A percentile compares a stretch with the other conserved stretches of the same genome.
phyloP scores from a whole-genome alignment of 2,797 vertebrate species.

The Darevskia mixta region DNA sequence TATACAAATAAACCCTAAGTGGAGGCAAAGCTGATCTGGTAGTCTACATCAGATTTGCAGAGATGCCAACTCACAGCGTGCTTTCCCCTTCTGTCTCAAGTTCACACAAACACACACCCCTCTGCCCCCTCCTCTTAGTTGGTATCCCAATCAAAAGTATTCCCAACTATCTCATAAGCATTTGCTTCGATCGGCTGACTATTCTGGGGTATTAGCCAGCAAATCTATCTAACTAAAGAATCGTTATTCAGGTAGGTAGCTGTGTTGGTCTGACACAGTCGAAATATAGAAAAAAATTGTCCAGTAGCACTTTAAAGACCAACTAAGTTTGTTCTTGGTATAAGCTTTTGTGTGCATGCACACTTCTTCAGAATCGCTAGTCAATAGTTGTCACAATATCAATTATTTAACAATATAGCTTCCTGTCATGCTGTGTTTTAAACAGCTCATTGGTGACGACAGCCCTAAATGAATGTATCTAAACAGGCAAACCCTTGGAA shows the following conservation, averaged over 20 bases:
- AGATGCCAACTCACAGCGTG: not conserved
- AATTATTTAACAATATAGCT: conserved; percentile 1
- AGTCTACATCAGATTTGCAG: not conserved
- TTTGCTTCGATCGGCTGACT: not conserved
- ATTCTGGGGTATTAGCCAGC: too few species aligned
- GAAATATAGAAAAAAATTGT: too few species aligned
- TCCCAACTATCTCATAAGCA: not conserved
- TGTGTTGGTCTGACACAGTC: too few species aligned
- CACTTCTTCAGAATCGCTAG: not conserved
- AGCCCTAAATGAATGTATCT: not conserved
- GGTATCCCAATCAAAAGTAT: not conserved
- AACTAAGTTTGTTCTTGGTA: too few species aligned
- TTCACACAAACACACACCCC: not conserved
- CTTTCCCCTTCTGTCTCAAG: not conserved
- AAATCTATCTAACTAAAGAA: too few species aligned
- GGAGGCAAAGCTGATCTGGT: not conserved
- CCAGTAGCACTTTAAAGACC: too few species aligned
- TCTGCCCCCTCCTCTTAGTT: not conserved
- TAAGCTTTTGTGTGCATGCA: not conserved
- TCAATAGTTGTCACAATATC: not conserved
- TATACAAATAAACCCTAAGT: not conserved
- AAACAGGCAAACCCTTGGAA: not conserved
- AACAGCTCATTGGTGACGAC: rapidly evolving
- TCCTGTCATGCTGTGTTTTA: not conserved
- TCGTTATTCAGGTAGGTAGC: too few species aligned